These are phyloP conservation scores for Xanthia icteritia DNA, from an alignment of 2,888 invertebrate genomes.

Conservation along the genomic window DNA sequence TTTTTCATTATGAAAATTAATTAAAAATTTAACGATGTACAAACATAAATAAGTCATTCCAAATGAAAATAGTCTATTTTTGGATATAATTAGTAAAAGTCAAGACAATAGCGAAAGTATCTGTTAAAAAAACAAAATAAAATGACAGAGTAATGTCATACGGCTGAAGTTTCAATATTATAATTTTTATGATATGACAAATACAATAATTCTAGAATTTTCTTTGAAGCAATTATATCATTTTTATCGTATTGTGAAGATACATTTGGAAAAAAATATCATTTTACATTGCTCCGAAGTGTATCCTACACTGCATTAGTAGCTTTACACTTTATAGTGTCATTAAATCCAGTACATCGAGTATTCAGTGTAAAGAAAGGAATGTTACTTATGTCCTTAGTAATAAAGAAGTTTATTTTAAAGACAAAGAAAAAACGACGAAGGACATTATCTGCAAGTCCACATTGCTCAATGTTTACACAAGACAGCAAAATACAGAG, in stretches of 20 bases:
- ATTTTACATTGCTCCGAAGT: background rate
- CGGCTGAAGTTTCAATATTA: slow-evolving; percentile 18
- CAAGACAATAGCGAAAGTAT: background rate
- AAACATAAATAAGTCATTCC: background rate
- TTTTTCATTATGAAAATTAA: too few relatives aligned
- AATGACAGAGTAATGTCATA: slow-evolving; percentile 25
- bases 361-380: background rate
- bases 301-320: background rate
- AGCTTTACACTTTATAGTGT: background rate
- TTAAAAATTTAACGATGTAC: background rate
- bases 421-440: slow-evolving; percentile 21
- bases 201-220: slow-evolving; percentile 27
- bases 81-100: background rate
- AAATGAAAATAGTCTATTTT: background rate
- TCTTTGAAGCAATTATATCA: background rate
- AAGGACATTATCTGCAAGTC: slow-evolving; percentile 8
- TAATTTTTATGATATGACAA: background rate
- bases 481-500: background rate
- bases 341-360: background rate
- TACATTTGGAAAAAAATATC: background rate
- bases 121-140: background rate
- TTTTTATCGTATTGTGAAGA: background rate
- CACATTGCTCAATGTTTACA: slow-evolving; percentile 31
- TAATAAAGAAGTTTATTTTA: slow-evolving; percentile 5
- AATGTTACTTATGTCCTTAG: background rate